Percentiles rank a stretch among this genome's conserved stretches.
phyloP scores from a whole-genome alignment of 1,140 invertebrate species.

The Bombus difficillimus region DNA sequence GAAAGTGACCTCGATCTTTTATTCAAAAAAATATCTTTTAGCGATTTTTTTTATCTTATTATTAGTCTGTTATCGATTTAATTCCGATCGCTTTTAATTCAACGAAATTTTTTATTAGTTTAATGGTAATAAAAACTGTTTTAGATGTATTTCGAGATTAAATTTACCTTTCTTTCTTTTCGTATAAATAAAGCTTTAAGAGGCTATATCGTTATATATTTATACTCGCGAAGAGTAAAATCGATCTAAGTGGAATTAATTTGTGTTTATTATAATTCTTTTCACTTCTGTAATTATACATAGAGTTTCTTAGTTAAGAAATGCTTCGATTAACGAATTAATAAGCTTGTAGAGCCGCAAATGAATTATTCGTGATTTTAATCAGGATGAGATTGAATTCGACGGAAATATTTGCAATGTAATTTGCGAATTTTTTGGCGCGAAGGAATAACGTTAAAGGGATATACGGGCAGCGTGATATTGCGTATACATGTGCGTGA shows the following conservation, averaged over 20 bases:
- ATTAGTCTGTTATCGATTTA: too few species aligned
- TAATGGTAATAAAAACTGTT: background rate
- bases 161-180: background rate
- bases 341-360: too few species aligned
- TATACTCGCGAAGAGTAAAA: background rate
- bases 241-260: background rate
- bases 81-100: too few species aligned
- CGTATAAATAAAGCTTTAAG: background rate
- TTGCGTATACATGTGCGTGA: constrained; percentile 49
- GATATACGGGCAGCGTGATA: constrained; percentile 48
- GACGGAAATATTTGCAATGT: background rate
- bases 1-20: too few species aligned
- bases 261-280: too few species aligned
- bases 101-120: background rate
- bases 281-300: too few species aligned
- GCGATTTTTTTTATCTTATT: background rate
- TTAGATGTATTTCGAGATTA: background rate
- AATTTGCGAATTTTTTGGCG: background rate
- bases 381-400: background rate
- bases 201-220: background rate
- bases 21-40: background rate
- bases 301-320: too few species aligned
- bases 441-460: constrained; percentile 19
- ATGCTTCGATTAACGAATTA: too few species aligned
- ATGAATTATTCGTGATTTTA: too few species aligned